Conservation (phyloP, 2,113 vertebrate species). For the Melanocharis versteri region DNA sequence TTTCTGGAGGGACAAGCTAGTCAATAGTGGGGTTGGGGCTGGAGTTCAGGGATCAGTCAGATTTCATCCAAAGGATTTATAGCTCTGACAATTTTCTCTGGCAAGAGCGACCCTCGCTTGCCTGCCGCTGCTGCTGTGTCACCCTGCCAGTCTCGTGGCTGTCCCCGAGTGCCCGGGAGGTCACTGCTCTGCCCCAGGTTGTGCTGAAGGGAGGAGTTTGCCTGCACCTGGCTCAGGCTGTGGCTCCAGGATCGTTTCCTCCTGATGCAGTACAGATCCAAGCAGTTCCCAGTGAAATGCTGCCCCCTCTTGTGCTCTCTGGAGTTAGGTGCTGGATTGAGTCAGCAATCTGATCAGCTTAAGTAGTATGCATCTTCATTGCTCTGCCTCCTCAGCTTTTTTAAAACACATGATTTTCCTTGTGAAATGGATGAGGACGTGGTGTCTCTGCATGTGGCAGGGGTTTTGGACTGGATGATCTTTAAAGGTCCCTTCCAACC, state of each 20-base stretch:
- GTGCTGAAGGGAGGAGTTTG: background rate
- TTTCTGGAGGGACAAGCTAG: background rate
- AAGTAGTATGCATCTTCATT: background rate
- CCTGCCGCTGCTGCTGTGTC: background rate
- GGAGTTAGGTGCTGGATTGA: background rate
- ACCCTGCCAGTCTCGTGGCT: background rate
- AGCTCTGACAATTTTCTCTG: background rate
- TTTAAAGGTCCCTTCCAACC: background rate
- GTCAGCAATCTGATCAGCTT: background rate
- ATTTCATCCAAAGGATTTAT: background rate
- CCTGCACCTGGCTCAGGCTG: fast-evolving
- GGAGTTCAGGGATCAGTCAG: background rate
- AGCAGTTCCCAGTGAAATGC: constrained; percentile 18
- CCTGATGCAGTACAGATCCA: background rate
- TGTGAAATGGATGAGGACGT: background rate
- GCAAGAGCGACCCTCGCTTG: background rate
- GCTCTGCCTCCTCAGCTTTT: background rate
- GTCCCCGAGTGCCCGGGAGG: background rate
- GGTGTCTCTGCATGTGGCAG: fast-evolving
- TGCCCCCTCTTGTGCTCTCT: constrained; percentile 38
- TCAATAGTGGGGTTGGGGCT: background rate
- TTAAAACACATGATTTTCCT: background rate
- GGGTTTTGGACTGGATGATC: background rate
- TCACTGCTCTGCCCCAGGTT: background rate
- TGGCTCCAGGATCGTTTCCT: background rate